Base-by-base conservation (phyloP, 92 coral and sea anemone species). In the Pocillopora meandrina region DNA sequence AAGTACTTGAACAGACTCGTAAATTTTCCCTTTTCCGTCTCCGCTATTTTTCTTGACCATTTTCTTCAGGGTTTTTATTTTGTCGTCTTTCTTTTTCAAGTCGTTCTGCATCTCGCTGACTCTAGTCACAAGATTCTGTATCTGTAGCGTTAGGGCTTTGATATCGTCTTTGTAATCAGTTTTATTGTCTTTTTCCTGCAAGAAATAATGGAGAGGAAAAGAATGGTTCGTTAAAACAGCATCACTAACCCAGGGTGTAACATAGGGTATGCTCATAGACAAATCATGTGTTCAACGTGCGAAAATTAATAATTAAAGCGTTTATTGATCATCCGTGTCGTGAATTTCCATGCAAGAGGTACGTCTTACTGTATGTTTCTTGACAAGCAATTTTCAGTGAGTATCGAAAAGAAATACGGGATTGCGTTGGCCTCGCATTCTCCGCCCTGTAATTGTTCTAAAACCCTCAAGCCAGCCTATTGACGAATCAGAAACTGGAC, bases 21-120 rank as follows among this genome's bases (percentile, higher is more conserved):
- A 74, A 64, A 83, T 83, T 83, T 83, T 83, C 20, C 86, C 86
- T 56, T 83, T 83, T 31, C 86, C 60, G 59, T 81, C 86, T 55
- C 23, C 69, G 21, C 80, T 72, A 34, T 61, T 90, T 64, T 94
- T 94, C 82, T 84, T 85, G 62, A 94, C 91, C 77, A 92, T 90
- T 72, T 90, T 88, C 93, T 92, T 94, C 65, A 92, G 55, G 12
- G 85, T 80, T 74, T 77, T 74, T 23, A 94, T 94, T 31, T 85
- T 90, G 81, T 92, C 91, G 80, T 92, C 98, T 70, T 94, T 94
- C 82, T 87, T 89, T 31, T 83, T 86, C 71, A 94, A 81, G 21
- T 89, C 91, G 36, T 63, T 91, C 61, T 94, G 93, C 92, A 94
- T 82, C 34, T 92, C 90, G 60, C 91, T 85, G 77, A 94, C 88